phyloP scores from a whole-genome alignment of 2,888 invertebrate species.

The Lacanobia oleracea region DNA sequence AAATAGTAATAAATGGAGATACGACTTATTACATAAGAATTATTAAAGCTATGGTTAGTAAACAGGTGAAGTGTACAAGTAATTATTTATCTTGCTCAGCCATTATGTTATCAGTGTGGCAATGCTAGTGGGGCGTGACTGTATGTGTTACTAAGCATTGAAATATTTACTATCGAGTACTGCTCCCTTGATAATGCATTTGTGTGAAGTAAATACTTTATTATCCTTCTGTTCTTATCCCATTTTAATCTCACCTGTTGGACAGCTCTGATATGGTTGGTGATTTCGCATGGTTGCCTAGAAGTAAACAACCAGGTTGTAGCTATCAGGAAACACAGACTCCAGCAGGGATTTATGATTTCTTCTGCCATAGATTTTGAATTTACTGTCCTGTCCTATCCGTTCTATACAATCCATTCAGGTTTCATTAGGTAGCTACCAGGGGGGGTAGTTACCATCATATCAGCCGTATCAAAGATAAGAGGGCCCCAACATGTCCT shows the following conservation, averaged over 20 bases:
- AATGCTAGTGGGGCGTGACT: constrained; percentile 50
- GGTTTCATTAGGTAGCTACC: no score
- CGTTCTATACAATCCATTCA: background rate
- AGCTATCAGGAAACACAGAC: background rate
- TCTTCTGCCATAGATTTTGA: background rate
- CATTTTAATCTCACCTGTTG: no score
- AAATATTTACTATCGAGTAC: constrained; percentile 46
- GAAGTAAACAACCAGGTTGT: no score
- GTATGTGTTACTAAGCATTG: constrained; percentile 50
- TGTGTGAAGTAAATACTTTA: background rate
- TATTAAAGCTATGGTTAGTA: constrained; percentile 30
- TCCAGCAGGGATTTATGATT: no score
- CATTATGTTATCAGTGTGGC: constrained; percentile 57
- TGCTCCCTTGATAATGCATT: constrained; percentile 11
- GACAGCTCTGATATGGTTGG: no score
- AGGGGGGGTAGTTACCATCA: no score
- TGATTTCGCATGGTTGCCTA: no score
- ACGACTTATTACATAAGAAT: constrained; percentile 34
- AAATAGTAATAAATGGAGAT: background rate
- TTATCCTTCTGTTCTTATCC: background rate
- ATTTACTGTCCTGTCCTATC: background rate
- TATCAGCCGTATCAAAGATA: no score
- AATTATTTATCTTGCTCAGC: constrained; percentile 63
- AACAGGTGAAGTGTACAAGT: constrained; percentile 53
- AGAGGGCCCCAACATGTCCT: no score